phyloP scores from a whole-genome alignment of 2,797 vertebrate species.

The Lithobates sylvaticus region DNA sequence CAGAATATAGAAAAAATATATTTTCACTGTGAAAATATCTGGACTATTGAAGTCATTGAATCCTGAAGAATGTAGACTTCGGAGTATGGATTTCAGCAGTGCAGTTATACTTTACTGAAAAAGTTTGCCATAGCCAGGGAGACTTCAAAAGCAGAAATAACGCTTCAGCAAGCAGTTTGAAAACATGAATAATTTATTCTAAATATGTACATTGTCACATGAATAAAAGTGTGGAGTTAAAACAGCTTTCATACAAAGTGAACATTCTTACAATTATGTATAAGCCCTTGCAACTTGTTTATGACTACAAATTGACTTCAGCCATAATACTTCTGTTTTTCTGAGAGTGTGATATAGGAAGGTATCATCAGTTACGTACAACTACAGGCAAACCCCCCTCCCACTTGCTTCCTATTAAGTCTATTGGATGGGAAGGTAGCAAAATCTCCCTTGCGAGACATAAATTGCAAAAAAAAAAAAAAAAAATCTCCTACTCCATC shows the following conservation, averaged over 20 bases:
- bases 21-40: too few species aligned
- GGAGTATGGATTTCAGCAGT: too few species aligned
- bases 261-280: conserved; percentile 56
- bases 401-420: too few species aligned
- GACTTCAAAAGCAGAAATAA: conserved; percentile 8
- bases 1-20: too few species aligned
- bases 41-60: too few species aligned
- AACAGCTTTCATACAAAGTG: conserved; percentile 59
- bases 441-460: too few species aligned
- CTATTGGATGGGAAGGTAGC: too few species aligned
- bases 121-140: neutral
- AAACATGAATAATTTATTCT: conserved; percentile 63
- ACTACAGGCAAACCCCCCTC: too few species aligned
- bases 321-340: conserved; percentile 10
- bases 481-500: too few species aligned
- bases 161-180: conserved; percentile 22
- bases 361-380: neutral
- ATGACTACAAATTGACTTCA: conserved; percentile 12
- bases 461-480: too few species aligned
- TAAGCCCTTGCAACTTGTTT: conserved; percentile 57
- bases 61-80: too few species aligned
- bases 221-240: conserved; percentile 52
- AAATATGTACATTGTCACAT: conserved; percentile 58
- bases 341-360: neutral
- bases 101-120: too few species aligned